A percentile compares a stretch with the other conserved stretches of the same genome.
Conservation (phyloP, 2,888 invertebrate species). For the Parnassius apollo region DNA sequence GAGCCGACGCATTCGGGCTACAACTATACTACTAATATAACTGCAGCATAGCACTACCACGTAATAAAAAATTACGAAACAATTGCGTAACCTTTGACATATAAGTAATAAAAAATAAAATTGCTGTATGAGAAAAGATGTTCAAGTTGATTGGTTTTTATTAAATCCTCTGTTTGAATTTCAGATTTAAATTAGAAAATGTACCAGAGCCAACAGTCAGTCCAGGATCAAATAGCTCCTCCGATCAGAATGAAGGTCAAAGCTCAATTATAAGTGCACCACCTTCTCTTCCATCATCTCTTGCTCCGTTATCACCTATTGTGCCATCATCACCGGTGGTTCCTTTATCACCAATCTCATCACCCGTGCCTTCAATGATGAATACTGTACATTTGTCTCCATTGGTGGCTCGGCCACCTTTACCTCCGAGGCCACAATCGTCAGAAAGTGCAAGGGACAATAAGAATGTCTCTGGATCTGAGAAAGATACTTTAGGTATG, state of each 20-base stretch:
- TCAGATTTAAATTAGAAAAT: constrained; percentile 67
- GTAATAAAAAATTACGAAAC: too few relatives aligned
- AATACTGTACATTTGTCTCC: constrained; percentile 55
- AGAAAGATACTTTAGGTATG: constrained; percentile 62
- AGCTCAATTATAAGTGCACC: constrained; percentile 69
- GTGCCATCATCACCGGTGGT: constrained; percentile 40
- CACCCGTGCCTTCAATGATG: constrained; percentile 32
- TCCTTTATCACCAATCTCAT: constrained; percentile 30
- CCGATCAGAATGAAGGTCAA: constrained; percentile 71
- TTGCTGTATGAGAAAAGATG: too few relatives aligned
- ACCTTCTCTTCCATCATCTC: constrained; percentile 35
- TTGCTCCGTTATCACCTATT: constrained; percentile 37
- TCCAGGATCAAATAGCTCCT: constrained; percentile 75
- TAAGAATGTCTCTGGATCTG: constrained; percentile 54
- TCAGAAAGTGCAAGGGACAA: constrained; percentile 58
- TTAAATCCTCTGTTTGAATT: constrained; percentile 18
- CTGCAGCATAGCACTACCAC: too few relatives aligned
- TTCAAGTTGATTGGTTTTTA: too few relatives aligned
- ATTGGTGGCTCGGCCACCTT: constrained; percentile 54
- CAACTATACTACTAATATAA: too few relatives aligned
- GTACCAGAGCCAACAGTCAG: constrained; percentile 68
- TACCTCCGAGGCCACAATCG: constrained; percentile 54
- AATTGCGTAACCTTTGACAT: too few relatives aligned
- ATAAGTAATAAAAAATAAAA: too few relatives aligned
- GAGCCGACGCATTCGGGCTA: too few relatives aligned